Base-by-base conservation (phyloP, 2,113 vertebrate species). In the Willisornis vidua region DNA sequence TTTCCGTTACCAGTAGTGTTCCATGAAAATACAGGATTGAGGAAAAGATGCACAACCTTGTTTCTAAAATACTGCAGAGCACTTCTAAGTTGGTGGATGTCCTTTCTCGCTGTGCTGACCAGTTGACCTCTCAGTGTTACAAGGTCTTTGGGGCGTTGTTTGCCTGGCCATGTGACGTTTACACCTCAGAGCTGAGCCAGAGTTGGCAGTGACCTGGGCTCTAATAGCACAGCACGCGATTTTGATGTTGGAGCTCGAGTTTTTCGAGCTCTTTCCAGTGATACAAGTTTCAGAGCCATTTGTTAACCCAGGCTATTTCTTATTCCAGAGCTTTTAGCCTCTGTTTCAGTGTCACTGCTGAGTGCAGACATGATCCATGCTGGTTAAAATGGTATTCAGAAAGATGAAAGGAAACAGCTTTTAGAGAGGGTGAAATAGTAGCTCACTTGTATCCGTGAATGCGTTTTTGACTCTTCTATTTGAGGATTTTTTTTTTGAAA, bases 321-420 rank as follows among this genome's bases (percentile, higher is more conserved):
- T 71, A 37, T 29, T 80, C 39, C 80, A 90, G 57, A 74, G 89
- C 76, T 95, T 95, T 96, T 89, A 96, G 57, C 73, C 83, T 67
- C 68, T 74, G 39, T 75, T 96, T 86, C 72, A 19, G 7, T 89
- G 83, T 80, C 90, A 84, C 76, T 92, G 89, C 52, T 61, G 83
- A 87, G 52, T 37, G 63, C 76, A 89, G 65, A 14, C 0, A 2
- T 55, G 76, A 81, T 58, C 46, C 0, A 0, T 31, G 29, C 22
- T 67, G 57, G 33, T 59, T 93, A 57, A 63, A 92, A 88, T 35
- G 22, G 10, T 74, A 22, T 39, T 86, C 59, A 75, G 51, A 61
- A 67, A 55, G 25, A 62, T 72, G 39, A 59, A 71, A 68, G 41
- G 25, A 86, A 94, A 81, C 9, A 17, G 22, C n/a, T 94, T 82